These are phyloP conservation scores for Eulemur macaco DNA, from an alignment of 2,113 vertebrate species.

Conservation along the genomic window DNA sequence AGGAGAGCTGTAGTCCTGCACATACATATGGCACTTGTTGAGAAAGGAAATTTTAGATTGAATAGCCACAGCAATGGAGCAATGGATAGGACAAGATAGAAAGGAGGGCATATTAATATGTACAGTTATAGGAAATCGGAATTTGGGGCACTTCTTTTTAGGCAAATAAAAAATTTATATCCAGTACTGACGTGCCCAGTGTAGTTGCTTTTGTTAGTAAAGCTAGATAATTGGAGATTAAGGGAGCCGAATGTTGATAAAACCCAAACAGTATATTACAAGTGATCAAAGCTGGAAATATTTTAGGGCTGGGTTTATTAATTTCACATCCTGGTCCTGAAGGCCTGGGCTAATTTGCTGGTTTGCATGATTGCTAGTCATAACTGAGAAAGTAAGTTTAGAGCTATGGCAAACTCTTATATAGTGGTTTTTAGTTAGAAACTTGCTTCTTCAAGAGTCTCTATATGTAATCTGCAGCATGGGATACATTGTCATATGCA, in stretches of 20 bases:
- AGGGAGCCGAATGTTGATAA: not conserved
- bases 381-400: not conserved
- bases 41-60: not conserved
- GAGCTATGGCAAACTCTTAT: not conserved
- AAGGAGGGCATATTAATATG: not conserved
- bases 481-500: not conserved
- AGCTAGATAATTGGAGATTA: not conserved
- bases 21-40: not conserved
- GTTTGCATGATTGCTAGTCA: not conserved
- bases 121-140: not conserved
- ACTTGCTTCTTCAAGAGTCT: not conserved
- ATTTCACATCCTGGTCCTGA: not conserved
- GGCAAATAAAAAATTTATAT: not conserved
- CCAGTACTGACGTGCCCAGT: not conserved
- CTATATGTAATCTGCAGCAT: not conserved
- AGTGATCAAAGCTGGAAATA: not conserved
- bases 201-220: not conserved
- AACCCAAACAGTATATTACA: not conserved
- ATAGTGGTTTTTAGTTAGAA: not conserved
- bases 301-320: not conserved
- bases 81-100: not conserved
- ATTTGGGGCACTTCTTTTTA: not conserved
- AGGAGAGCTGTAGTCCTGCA: not conserved
- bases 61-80: not conserved
- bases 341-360: conserved; percentile 3